Base-by-base conservation (phyloP, 1,140 invertebrate genomes). In the Euschistus heros region DNA sequence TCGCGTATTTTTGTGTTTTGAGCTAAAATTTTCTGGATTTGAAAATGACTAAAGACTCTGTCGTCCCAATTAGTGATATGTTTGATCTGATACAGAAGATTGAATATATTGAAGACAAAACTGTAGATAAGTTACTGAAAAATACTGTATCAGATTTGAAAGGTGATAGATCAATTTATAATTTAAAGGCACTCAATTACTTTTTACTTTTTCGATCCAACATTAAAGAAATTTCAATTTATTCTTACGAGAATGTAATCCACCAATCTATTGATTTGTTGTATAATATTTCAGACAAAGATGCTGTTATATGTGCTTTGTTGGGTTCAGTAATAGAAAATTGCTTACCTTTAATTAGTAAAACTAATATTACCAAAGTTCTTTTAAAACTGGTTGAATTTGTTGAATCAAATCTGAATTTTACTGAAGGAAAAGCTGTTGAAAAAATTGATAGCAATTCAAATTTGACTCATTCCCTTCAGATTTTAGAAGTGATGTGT, bases 171-270 rank as follows among this genome's bases (percentile, higher is more conserved):
- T 17, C 18, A 22, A 27, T 57, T 57, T 22, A 18, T 24, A 57
- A 57, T 57, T 57, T 57, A 57, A 57, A 57, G 26, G 54, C 54
- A 0, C 54, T 57, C 2, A 57, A 57, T 26, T 57, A 57, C 24
- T 57, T 57, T 57, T 24, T 57, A 24, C 54, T 27, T 6, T 26
- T 24, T 26, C 5, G 14, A 57, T 24, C 3, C 10, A 57, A 57
- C 54, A 5, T 8, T 57, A 26, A 26, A 24, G 20, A 1, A 37
- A 37, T 22, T 22, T 57, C 54, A 22, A 24, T 27, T 5, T 5
- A 57, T 57, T 24, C 24, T 26, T 26, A 24, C 26, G 54, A 57
- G 26, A 26, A 57, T 6, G 14, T 57, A 24, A 24, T 57, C 2
- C 10, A 57, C 10, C 6, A 20, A 22, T 57, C 20, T 24, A 2